Percentiles rank a stretch among this genome's conserved stretches.
Evolutionary conservation across 2,888 invertebrate genomes (phyloP).

Genomic region (Pegoplata infirma): DNA sequence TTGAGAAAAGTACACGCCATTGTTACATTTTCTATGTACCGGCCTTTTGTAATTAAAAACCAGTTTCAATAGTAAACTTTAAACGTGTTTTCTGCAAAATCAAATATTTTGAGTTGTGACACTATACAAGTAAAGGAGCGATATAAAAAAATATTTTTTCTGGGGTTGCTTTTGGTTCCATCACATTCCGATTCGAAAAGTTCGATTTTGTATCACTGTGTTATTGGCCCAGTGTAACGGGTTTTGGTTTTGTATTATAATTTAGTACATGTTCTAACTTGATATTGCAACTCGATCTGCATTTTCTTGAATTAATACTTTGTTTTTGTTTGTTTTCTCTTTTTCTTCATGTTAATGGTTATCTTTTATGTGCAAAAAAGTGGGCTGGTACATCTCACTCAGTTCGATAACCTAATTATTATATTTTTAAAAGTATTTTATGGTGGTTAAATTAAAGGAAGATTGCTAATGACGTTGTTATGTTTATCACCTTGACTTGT

Average conservation of each 20-base stretch:
- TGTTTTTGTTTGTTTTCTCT: neutral
- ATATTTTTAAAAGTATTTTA: neutral
- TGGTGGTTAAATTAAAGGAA: neutral
- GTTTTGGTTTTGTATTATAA: neutral
- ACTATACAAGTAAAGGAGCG: too few relatives aligned
- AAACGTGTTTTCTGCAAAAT: too few relatives aligned
- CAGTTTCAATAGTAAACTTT: too few relatives aligned
- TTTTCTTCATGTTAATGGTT: conserved; percentile 8
- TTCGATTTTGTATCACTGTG: too few relatives aligned
- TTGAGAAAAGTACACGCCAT: too few relatives aligned
- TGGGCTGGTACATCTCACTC: conserved; percentile 3
- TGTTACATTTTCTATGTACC: too few relatives aligned
- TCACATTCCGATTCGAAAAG: too few relatives aligned
- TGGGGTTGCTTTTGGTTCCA: too few relatives aligned
- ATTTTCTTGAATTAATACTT: neutral
- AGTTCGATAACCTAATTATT: conserved; percentile 40
- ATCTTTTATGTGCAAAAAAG: neutral
- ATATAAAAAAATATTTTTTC: too few relatives aligned
- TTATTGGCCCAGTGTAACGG: neutral
- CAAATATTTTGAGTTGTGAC: too few relatives aligned
- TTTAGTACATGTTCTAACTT: neutral
- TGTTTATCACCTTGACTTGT: neutral
- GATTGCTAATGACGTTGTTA: neutral
- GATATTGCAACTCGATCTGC: neutral
- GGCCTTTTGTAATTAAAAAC: too few relatives aligned